These are phyloP conservation scores for Tyto alba DNA, from an alignment of 2,113 vertebrate species.

Conservation along the genomic window DNA sequence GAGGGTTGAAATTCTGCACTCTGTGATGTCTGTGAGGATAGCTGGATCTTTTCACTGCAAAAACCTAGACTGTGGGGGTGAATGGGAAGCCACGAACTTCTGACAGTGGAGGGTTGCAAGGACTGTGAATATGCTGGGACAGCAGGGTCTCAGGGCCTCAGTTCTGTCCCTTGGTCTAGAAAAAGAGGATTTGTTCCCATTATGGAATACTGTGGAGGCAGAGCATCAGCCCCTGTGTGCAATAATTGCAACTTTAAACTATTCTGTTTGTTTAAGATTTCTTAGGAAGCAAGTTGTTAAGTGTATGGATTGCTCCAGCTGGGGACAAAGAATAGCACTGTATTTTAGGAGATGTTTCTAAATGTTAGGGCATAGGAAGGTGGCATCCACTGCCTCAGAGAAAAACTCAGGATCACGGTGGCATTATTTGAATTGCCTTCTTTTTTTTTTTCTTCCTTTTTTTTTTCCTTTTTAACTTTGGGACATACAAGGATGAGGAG, in stretches of 20 bases:
- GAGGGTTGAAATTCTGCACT: neutral
- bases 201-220: neutral
- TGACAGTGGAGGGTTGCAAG: neutral
- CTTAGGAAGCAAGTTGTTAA: neutral
- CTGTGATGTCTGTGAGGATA: neutral
- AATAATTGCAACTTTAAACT: neutral
- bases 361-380: neutral
- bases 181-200: neutral
- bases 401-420: neutral
- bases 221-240: neutral
- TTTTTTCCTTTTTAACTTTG: neutral
- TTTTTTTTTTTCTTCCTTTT: neutral
- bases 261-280: neutral
- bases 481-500: neutral
- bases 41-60: neutral
- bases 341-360: neutral
- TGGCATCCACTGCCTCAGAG: neutral
- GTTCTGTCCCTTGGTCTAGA: neutral
- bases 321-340: neutral
- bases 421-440: neutral
- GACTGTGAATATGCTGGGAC: neutral
- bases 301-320: neutral
- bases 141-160: neutral
- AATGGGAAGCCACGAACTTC: neutral
- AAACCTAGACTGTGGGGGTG: neutral